phyloP scores from a whole-genome alignment of 2,797 vertebrate species.

The Triplophysa bombifrons region DNA sequence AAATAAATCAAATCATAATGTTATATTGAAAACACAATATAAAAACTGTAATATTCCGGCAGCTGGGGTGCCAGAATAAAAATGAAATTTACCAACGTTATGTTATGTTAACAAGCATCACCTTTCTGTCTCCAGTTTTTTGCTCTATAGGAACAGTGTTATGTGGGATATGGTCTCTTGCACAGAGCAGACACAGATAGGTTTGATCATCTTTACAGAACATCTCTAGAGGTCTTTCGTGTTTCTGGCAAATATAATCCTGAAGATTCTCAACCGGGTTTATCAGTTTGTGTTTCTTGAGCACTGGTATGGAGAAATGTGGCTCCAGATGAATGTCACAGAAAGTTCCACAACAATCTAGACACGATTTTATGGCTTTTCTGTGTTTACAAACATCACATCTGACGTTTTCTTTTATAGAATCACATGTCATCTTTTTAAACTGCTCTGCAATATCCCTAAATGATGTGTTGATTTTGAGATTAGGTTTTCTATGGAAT shows the following conservation, averaged over 20 bases:
- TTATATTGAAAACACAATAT: not conserved
- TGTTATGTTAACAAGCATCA: not conserved
- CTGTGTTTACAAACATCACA: constrained; percentile 8
- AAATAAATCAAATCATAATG: too few species aligned
- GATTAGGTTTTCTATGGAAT: not conserved
- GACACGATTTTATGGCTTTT: constrained; percentile 13
- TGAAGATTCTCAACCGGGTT: constrained; percentile 8
- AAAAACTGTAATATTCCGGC: too few species aligned
- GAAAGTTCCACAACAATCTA: not conserved
- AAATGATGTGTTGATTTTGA: not conserved
- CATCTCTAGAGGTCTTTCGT: constrained; percentile 14
- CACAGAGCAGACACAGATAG: constrained; percentile 9
- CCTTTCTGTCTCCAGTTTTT: not conserved
- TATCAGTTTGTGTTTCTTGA: constrained; percentile 15
- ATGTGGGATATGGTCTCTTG: not conserved
- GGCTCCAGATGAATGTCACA: constrained; percentile 22
- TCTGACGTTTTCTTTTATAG: not conserved
- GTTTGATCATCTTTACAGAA: constrained; percentile 10
- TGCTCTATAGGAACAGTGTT: not conserved
- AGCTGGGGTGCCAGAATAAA: too few species aligned
- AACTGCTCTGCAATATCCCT: not conserved
- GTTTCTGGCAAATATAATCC: constrained; percentile 26
- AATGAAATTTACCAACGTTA: too few species aligned
- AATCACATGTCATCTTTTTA: not conserved
- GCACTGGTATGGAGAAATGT: not conserved